Percentiles rank a stretch among this genome's conserved stretches.
These are phyloP conservation scores for Cheilosia scutellata DNA, from an alignment of 2,888 invertebrate species.

Conservation along the genomic window DNA sequence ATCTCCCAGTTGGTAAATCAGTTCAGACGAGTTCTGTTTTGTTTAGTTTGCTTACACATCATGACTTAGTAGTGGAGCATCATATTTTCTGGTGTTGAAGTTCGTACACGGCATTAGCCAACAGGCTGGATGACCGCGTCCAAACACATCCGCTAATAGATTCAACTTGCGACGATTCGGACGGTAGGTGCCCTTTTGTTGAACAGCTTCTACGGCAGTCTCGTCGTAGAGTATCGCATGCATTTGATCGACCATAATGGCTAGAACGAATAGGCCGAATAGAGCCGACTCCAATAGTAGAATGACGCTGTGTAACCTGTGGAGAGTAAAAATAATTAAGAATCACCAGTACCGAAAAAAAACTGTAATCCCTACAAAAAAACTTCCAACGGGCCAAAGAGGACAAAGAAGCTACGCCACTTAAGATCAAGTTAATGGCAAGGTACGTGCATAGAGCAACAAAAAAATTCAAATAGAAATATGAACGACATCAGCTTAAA, in stretches of 20 bases:
- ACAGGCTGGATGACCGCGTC: slow-evolving; percentile 88
- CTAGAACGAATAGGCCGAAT: slow-evolving; percentile 94
- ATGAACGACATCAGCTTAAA: too few relatives aligned
- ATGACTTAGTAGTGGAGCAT: slow-evolving; percentile 83
- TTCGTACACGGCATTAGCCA: slow-evolving; percentile 90
- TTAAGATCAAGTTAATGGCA: too few relatives aligned
- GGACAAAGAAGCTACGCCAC: not conserved
- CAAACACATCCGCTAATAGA: slow-evolving; percentile 91
- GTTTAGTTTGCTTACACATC: slow-evolving; percentile 80
- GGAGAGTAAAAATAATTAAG: slow-evolving; percentile 36
- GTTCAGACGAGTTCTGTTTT: slow-evolving; percentile 61
- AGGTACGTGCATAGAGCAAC: too few relatives aligned
- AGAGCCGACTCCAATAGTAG: slow-evolving; percentile 91
- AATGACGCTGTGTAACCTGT: slow-evolving; percentile 92
- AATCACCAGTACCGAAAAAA: too few relatives aligned
- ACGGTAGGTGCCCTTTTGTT: slow-evolving; percentile 88
- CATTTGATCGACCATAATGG: slow-evolving; percentile 94
- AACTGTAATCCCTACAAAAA: too few relatives aligned
- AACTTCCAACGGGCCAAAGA: not conserved
- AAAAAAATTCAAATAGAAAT: too few relatives aligned
- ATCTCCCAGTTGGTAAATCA: slow-evolving; percentile 73
- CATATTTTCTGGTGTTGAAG: slow-evolving; percentile 83
- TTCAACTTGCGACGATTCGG: slow-evolving; percentile 87
- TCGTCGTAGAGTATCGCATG: slow-evolving; percentile 93
- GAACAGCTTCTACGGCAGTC: slow-evolving; percentile 92